Evolutionary conservation across 2,888 invertebrate species (phyloP).

Genomic region (Mimumesa dahlbomi): DNA sequence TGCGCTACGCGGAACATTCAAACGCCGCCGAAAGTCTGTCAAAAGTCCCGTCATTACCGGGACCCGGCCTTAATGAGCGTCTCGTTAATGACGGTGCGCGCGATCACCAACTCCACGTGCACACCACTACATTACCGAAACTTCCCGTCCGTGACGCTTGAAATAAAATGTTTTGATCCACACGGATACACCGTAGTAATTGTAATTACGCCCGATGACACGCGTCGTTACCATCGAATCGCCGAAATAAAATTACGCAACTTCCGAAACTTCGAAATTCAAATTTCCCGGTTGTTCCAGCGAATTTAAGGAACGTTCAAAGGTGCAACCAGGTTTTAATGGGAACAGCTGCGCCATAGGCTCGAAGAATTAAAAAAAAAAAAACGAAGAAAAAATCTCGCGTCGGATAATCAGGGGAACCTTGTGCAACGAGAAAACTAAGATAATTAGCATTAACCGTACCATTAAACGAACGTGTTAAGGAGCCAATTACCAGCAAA

Average conservation of each 20-base stretch:
- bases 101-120: conserved; percentile 14
- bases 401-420: conserved; percentile 18
- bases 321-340: background rate
- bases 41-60: conserved; percentile 29
- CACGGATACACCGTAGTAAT: too few species aligned
- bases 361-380: background rate
- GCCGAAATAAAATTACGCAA: too few species aligned
- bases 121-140: background rate
- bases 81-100: conserved; percentile 30
- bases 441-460: conserved; percentile 42
- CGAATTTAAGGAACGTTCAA: too few species aligned
- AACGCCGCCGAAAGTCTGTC: conserved; percentile 16
- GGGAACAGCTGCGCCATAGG: background rate
- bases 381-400: background rate
- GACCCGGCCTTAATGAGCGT: conserved; percentile 22
- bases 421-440: conserved; percentile 9
- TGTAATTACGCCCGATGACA: too few species aligned
- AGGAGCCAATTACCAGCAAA: conserved; percentile 41
- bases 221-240: too few species aligned
- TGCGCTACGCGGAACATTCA: conserved; percentile 1
- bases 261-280: too few species aligned
- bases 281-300: too few species aligned
- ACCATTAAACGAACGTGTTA: conserved; percentile 33
- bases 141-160: too few species aligned
- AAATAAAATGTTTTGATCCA: too few species aligned